Conservation (phyloP, 2,113 vertebrate genomes). For the Mormyrus lacerda region DNA sequence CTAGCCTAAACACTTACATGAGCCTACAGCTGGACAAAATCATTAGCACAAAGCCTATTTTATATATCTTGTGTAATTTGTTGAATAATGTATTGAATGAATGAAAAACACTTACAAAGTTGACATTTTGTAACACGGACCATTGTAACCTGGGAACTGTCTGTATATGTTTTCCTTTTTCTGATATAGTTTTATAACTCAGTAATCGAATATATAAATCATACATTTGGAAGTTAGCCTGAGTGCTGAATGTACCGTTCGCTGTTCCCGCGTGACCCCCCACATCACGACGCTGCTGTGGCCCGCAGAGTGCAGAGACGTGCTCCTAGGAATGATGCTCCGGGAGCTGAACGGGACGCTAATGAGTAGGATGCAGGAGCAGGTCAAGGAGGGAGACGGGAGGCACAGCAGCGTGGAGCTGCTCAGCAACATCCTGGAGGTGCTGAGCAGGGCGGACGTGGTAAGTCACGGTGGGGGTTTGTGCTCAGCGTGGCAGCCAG, state of each 20-base stretch:
- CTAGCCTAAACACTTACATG: too few relatives aligned
- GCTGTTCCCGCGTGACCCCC: background rate
- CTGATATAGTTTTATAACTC: background rate
- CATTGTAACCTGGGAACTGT: background rate
- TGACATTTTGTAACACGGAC: too few relatives aligned
- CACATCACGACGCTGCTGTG: background rate
- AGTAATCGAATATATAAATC: background rate
- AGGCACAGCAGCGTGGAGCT: slow-evolving; percentile 78
- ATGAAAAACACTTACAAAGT: too few relatives aligned
- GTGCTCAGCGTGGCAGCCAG: background rate
- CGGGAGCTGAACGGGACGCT: slow-evolving; percentile 77
- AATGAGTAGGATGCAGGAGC: slow-evolving; percentile 67
- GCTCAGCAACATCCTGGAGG: slow-evolving; percentile 88
- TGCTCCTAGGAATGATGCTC: slow-evolving; percentile 89
- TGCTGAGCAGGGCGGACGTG: slow-evolving; percentile 77
- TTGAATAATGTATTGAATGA: too few relatives aligned
- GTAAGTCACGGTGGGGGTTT: slow-evolving; percentile 58
- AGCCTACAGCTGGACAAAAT: too few relatives aligned
- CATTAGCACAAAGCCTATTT: too few relatives aligned
- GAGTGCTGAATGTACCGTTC: background rate
- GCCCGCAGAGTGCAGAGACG: slow-evolving; percentile 83
- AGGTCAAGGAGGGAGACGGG: slow-evolving; percentile 66
- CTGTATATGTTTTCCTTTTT: background rate
- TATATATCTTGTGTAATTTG: too few relatives aligned
- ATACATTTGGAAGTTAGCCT: background rate